These are phyloP conservation scores for Petrocephalus microphthalmus DNA, from an alignment of 2,113 vertebrate species.

Conservation along the genomic window DNA sequence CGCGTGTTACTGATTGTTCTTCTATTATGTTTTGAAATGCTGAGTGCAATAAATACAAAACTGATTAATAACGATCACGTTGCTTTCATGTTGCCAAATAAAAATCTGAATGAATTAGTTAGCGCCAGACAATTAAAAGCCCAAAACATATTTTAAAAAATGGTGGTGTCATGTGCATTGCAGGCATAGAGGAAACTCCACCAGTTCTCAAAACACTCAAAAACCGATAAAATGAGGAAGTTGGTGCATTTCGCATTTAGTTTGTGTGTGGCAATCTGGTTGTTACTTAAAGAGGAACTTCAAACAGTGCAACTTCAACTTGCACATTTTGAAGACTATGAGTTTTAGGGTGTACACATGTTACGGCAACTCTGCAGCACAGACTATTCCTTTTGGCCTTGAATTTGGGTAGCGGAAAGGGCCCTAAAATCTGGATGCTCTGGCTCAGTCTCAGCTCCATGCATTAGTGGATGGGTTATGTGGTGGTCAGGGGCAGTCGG, in stretches of 20 bases:
- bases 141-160: neutral
- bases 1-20: no score
- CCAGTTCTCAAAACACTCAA: neutral
- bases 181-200: neutral
- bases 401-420: neutral
- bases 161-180: neutral
- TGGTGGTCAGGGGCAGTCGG: neutral
- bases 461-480: neutral
- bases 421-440: neutral
- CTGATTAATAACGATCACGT: no score
- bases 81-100: no score
- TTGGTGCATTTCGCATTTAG: neutral
- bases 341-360: neutral
- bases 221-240: neutral
- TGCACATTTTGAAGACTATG: neutral
- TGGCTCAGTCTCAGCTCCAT: neutral
- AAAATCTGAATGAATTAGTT: no score
- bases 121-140: neutral
- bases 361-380: neutral
- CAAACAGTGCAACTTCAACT: neutral
- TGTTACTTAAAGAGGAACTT: neutral
- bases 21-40: no score
- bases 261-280: neutral
- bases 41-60: no score
- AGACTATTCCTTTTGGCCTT: neutral